These are phyloP conservation scores for Microdon myrmicae DNA, from an alignment of 2,888 invertebrate species.

Conservation along the genomic window DNA sequence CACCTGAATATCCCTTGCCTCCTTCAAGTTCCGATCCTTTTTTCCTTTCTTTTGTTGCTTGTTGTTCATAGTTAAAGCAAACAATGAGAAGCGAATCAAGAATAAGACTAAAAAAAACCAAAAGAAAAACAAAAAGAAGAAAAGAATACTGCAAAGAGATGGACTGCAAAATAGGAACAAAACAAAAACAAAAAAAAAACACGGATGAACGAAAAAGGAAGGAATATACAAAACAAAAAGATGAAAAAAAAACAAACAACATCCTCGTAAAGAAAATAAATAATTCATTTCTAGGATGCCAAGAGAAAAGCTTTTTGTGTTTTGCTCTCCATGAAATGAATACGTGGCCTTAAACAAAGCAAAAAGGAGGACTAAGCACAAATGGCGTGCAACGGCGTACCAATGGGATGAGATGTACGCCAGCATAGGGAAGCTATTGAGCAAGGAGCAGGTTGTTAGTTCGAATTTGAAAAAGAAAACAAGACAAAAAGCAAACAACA, in stretches of 20 bases:
- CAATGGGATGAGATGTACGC: too few relatives aligned
- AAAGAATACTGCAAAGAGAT: background rate
- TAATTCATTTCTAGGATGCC: slow-evolving; percentile 31
- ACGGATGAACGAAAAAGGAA: slow-evolving; percentile 14
- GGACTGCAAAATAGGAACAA: slow-evolving; percentile 2
- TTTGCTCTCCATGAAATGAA: slow-evolving; percentile 37
- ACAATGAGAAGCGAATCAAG: slow-evolving; percentile 31
- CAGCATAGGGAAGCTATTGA: too few relatives aligned
- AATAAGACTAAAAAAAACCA: slow-evolving; percentile 15
- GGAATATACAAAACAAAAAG: background rate
- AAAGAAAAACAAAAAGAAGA: background rate
- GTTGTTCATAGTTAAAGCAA: background rate
- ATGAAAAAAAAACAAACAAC: slow-evolving; percentile 2
- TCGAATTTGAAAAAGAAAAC: slow-evolving; percentile 10
- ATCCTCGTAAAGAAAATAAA: slow-evolving; percentile 16
- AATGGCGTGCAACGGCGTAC: too few relatives aligned
- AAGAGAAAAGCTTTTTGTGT: slow-evolving; percentile 49
- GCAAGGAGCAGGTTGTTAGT: slow-evolving; percentile 13
- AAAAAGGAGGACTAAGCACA: slow-evolving; percentile 13
- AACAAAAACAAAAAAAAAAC: slow-evolving; percentile 28
- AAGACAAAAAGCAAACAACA: background rate
- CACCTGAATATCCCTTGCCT: background rate
- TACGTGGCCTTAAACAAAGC: slow-evolving; percentile 19
- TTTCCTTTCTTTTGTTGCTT: background rate
- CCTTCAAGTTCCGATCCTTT: background rate